phyloP scores from a whole-genome alignment of 2,797 vertebrate species.

The Buceros bicornis region DNA sequence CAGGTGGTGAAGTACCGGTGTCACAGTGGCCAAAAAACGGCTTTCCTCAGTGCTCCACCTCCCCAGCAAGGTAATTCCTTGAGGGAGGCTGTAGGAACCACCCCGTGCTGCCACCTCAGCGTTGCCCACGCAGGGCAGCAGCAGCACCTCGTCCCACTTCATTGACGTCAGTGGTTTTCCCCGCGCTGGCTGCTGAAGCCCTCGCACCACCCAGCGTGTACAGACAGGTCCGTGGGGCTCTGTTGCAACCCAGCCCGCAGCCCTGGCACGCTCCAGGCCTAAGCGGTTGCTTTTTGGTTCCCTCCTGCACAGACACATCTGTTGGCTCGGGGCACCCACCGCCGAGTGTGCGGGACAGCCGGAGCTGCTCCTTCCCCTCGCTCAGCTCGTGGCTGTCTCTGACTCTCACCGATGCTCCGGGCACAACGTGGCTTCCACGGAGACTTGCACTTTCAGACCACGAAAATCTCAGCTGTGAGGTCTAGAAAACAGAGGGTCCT shows the following conservation, averaged over 20 bases:
- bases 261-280: neutral
- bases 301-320: neutral
- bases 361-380: neutral
- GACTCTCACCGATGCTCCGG: fast-evolving
- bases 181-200: neutral
- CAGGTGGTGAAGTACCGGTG: fast-evolving
- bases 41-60: neutral
- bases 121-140: neutral
- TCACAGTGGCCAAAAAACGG: neutral
- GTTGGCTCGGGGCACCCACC: neutral
- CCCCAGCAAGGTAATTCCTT: neutral
- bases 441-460: fast-evolving
- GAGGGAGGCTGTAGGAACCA: neutral
- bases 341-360: fast-evolving
- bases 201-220: neutral
- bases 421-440: fast-evolving
- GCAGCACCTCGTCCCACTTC: neutral
- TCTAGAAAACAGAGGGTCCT: slow-evolving; percentile 21
- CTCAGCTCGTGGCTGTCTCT: fast-evolving
- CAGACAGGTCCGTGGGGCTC: neutral
- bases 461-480: neutral
- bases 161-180: slow-evolving; percentile 24
- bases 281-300: fast-evolving
- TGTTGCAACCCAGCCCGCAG: neutral
- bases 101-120: neutral